A percentile compares a stretch with the other conserved stretches of the same genome.
These are phyloP conservation scores for Ceratosolen fusciceps DNA, from an alignment of 1,140 invertebrate species.

Conservation along the genomic window DNA sequence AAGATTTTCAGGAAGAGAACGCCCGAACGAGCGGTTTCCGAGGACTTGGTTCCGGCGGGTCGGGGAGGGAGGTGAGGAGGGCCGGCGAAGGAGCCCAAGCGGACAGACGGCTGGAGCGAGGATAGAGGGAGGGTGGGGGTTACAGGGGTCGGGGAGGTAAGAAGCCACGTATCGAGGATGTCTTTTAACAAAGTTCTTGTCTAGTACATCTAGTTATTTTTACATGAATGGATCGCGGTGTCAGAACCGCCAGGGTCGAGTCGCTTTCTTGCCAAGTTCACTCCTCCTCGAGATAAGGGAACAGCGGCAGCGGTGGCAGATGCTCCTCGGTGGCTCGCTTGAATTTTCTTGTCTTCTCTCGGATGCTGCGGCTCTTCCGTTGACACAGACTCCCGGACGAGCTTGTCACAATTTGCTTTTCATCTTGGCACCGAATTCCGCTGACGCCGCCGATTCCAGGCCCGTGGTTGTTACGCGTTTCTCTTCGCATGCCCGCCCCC, in stretches of 20 bases:
- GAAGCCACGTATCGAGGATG: neutral
- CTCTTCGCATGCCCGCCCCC: no score
- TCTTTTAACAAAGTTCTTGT: neutral
- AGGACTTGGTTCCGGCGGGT: no score
- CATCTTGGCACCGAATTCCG: conserved; percentile 8
- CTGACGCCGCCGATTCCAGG: conserved; percentile 7
- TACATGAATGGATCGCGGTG: neutral
- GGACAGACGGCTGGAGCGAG: neutral
- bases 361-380: neutral
- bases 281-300: neutral
- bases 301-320: conserved; percentile 6
- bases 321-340: neutral
- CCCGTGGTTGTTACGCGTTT: no score
- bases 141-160: neutral
- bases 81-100: no score
- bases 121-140: neutral
- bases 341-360: neutral
- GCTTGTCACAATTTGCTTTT: conserved; percentile 19
- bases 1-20: no score
- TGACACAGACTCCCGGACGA: neutral
- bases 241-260: neutral
- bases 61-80: no score
- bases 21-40: no score
- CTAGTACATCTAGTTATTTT: neutral
- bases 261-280: neutral